phyloP scores from a whole-genome alignment of 2,113 vertebrate species.

The Calyptomena viridis region DNA sequence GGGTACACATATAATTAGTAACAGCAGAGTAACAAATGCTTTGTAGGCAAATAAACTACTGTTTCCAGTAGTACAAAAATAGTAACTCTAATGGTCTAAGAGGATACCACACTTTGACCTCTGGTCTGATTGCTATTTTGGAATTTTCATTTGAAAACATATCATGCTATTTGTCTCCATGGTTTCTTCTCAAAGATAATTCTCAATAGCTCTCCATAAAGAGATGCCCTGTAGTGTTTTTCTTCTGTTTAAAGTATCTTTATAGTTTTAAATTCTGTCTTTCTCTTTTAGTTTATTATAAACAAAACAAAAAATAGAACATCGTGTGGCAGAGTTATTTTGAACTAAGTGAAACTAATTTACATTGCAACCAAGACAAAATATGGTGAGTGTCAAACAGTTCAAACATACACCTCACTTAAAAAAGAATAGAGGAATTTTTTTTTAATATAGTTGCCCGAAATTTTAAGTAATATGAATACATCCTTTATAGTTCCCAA shows the following conservation, averaged over 20 bases:
- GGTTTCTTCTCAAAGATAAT: background rate
- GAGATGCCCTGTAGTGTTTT: background rate
- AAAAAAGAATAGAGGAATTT: background rate
- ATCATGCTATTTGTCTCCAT: background rate
- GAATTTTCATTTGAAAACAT: background rate
- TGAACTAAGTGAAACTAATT: background rate
- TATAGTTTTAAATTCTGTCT: background rate
- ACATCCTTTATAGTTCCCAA: background rate
- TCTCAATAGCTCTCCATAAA: background rate
- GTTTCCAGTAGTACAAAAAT: background rate
- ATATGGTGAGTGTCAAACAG: background rate
- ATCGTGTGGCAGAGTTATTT: background rate
- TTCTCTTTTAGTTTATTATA: background rate
- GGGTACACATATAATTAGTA: background rate
- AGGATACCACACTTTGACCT: background rate
- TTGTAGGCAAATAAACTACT: background rate
- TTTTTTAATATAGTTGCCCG: background rate
- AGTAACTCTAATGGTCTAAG: background rate
- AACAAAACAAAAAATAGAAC: background rate
- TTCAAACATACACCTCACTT: background rate
- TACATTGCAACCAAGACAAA: background rate
- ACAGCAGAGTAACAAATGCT: background rate
- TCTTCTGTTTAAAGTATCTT: background rate
- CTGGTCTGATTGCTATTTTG: background rate
- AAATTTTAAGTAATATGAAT: background rate